These are phyloP conservation scores for Potamarius usumacintae DNA, from an alignment of 2,113 vertebrate genomes.

Conservation along the genomic window DNA sequence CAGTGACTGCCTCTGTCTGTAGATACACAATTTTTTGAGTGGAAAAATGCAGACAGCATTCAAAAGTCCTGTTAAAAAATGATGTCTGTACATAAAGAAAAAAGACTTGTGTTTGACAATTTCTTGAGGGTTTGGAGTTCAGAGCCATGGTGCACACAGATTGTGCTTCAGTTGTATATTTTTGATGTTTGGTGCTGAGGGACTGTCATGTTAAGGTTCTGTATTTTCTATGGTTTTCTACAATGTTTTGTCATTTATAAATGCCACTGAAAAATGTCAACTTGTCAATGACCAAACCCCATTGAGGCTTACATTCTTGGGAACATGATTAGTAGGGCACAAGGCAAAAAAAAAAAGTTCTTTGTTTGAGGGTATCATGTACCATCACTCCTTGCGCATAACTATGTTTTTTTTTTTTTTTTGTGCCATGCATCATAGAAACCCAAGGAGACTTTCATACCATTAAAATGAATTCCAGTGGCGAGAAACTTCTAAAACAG, in stretches of 20 bases:
- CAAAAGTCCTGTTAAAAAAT: constrained; percentile 9
- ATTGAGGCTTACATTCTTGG: neutral
- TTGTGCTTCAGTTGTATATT: neutral
- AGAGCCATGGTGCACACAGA: constrained; percentile 7
- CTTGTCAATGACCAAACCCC: neutral
- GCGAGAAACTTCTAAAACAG: neutral
- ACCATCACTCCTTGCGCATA: neutral
- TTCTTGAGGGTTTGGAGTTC: constrained; percentile 35
- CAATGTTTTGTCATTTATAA: constrained; percentile 10
- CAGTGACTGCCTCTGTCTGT: constrained; percentile 32
- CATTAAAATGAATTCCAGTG: neutral
- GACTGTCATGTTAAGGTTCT: neutral
- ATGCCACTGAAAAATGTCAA: constrained; percentile 16
- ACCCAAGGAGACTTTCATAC: neutral
- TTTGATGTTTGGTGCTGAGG: neutral
- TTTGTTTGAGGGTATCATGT: neutral
- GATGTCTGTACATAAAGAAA: neutral
- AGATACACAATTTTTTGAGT: constrained; percentile 25
- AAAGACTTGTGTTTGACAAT: constrained; percentile 15
- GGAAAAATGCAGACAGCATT: constrained; percentile 11
- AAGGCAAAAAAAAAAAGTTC: neutral
- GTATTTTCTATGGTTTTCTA: neutral
- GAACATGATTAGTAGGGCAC: neutral
- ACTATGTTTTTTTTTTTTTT: neutral
- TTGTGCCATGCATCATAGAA: neutral